Conservation (phyloP, 2,113 vertebrate genomes). For the Thunnus maccoyii region DNA sequence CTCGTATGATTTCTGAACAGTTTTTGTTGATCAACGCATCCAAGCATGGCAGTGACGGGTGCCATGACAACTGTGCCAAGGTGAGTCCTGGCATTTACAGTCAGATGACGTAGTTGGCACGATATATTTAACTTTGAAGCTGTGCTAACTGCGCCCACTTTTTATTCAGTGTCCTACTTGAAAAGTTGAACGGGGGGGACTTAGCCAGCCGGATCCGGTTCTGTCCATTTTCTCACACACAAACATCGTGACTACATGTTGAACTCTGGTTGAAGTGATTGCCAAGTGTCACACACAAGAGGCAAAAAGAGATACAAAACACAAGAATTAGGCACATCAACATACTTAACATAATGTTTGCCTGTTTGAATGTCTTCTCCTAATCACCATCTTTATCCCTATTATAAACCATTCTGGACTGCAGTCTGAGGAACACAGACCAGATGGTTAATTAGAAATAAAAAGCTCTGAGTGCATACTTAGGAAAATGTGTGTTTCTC, state of each 20-base stretch:
- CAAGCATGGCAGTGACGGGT: not conserved
- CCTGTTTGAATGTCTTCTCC: slow-evolving; percentile 17
- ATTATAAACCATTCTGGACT: slow-evolving; percentile 65
- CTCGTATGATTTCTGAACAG: not conserved
- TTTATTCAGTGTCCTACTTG: slow-evolving; percentile 1
- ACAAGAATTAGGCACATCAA: not conserved
- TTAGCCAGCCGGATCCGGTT: no score
- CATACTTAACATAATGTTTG: not conserved
- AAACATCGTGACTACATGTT: no score
- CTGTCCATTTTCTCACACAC: no score
- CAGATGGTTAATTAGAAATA: slow-evolving; percentile 80
- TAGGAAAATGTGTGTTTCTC: slow-evolving; percentile 55
- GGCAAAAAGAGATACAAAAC: no score
- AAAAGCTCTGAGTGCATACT: slow-evolving; percentile 66
- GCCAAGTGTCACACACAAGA: not conserved
- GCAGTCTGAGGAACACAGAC: slow-evolving; percentile 61
- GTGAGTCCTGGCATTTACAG: not conserved
- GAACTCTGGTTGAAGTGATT: not conserved
- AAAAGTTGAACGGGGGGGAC: not conserved
- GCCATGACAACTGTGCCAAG: not conserved
- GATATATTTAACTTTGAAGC: not conserved
- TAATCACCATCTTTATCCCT: slow-evolving; percentile 70
- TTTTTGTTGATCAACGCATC: not conserved
- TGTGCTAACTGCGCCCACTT: not conserved
- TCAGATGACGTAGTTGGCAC: not conserved